Percentiles rank a stretch among this genome's conserved stretches.
phyloP scores from a whole-genome alignment of 2,888 invertebrate species.

The Lepidocyrtoides sp. region DNA sequence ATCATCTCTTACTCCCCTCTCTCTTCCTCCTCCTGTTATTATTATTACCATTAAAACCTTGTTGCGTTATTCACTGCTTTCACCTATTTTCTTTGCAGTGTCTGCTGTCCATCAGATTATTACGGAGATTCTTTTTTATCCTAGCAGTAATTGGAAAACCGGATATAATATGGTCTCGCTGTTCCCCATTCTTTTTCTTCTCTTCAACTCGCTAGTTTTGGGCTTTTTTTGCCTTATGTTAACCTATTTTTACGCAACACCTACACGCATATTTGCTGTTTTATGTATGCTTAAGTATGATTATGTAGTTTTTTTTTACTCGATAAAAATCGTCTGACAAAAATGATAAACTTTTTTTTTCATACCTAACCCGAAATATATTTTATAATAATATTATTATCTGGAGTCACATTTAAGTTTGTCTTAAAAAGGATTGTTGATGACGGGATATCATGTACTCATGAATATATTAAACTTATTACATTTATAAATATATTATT shows the following conservation, averaged over 20 bases:
- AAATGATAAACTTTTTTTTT: background rate
- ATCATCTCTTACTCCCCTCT: too few relatives aligned
- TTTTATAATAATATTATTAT: constrained; percentile 69
- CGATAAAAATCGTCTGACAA: constrained; percentile 58
- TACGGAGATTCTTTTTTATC: constrained; percentile 35
- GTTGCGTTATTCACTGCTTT: background rate
- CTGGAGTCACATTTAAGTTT: constrained; percentile 78
- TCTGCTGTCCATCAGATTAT: constrained; percentile 2
- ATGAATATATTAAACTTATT: background rate
- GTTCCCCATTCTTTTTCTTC: background rate
- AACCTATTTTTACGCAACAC: too few relatives aligned
- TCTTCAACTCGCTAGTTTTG: background rate
- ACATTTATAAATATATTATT: too few relatives aligned
- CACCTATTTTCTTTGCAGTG: background rate
- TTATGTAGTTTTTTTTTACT: constrained; percentile 58
- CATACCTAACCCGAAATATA: background rate
- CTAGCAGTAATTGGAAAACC: constrained; percentile 55
- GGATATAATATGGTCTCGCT: constrained; percentile 23
- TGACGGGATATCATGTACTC: constrained; percentile 38
- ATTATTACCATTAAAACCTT: constrained; percentile 16
- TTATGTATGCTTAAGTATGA: too few relatives aligned
- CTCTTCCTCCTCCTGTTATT: background rate
- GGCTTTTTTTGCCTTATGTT: too few relatives aligned
- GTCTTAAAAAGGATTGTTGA: constrained; percentile 65
- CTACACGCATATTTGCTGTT: too few relatives aligned